These are phyloP conservation scores for Aulostomus chinensis DNA, from an alignment of 2,797 vertebrate genomes.

Conservation along the genomic window DNA sequence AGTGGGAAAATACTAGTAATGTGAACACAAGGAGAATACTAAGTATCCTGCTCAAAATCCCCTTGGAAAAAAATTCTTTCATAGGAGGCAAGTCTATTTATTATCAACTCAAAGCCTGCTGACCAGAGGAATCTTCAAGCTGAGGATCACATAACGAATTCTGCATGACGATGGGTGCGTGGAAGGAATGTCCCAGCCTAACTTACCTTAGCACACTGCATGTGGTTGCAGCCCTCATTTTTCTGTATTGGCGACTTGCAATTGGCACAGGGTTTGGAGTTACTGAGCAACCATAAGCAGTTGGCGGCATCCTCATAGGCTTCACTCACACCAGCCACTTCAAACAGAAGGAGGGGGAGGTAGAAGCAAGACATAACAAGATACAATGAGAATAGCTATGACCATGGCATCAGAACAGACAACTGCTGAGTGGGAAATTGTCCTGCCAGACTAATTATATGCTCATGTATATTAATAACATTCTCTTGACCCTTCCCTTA, in stretches of 20 bases:
- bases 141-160: neutral
- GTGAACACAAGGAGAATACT: too few species aligned
- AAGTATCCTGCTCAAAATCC: too few species aligned
- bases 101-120: neutral
- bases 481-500: conserved; percentile 4
- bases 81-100: too few species aligned
- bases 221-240: conserved; percentile 99
- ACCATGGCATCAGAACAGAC: conserved; percentile 37
- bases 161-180: neutral
- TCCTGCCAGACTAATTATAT: conserved; percentile 53
- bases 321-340: conserved; percentile 96
- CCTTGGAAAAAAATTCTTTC: too few species aligned
- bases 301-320: conserved; percentile 98
- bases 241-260: conserved; percentile 99
- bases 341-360: conserved; percentile 20
- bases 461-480: conserved; percentile 56
- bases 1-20: too few species aligned
- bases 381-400: conserved; percentile 54
- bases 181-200: neutral
- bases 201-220: conserved; percentile 91
- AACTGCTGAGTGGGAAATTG: conserved; percentile 43
- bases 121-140: neutral
- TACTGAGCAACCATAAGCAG: conserved; percentile 96
- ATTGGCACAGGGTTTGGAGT: conserved; percentile 96
- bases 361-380: conserved; percentile 60